Conservation (phyloP, 2,888 invertebrate species). For the Saturnia japonica region DNA sequence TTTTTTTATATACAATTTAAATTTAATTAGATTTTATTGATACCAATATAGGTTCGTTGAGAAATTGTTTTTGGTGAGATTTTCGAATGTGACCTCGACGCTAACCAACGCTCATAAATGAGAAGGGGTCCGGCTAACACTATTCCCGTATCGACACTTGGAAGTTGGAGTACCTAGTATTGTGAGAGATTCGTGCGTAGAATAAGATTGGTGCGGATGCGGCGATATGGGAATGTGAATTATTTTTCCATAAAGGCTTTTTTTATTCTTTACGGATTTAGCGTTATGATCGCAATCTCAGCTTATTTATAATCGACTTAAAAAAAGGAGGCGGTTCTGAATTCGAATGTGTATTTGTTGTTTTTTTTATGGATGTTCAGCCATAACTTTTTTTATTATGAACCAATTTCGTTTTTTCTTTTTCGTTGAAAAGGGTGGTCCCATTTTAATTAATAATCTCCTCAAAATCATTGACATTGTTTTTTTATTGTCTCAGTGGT, state of each 20-base stretch:
- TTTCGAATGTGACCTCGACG: not conserved
- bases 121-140: slow-evolving; percentile 7
- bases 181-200: slow-evolving; percentile 6
- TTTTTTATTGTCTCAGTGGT: no score
- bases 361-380: no score
- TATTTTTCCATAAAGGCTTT: slow-evolving; percentile 1
- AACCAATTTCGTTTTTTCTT: no score
- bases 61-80: not conserved
- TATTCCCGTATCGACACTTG: slow-evolving; percentile 14
- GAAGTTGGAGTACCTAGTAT: slow-evolving; percentile 4
- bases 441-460: no score
- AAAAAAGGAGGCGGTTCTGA: no score
- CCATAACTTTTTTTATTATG: no score
- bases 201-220: not conserved
- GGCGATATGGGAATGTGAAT: not conserved
- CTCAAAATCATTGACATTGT: no score
- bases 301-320: no score
- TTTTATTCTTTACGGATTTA: no score
- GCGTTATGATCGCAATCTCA: no score
- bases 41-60: not conserved
- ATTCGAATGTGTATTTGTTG: no score
- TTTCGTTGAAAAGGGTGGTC: no score
- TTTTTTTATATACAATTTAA: not conserved
- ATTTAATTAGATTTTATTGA: not conserved
- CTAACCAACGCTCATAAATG: slow-evolving; percentile 3